phyloP scores from a whole-genome alignment of 2,888 invertebrate species.

The Dynastes hyllus region DNA sequence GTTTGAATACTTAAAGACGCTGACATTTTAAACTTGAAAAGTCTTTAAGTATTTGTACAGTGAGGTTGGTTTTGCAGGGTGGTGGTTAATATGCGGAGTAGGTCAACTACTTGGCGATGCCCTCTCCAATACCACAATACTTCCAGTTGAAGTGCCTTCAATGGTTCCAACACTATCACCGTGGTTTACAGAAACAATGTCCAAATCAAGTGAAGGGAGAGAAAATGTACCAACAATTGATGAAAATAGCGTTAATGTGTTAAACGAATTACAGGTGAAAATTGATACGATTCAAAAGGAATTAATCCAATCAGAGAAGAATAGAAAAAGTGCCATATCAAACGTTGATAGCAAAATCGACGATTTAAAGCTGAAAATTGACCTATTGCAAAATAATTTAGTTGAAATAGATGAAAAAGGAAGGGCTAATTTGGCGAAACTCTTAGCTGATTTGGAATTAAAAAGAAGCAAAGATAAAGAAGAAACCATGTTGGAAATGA shows the following conservation, averaged over 20 bases:
- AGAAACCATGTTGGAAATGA: constrained; percentile 53
- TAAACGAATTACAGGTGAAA: constrained; percentile 62
- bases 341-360: constrained; percentile 7
- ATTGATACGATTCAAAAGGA: constrained; percentile 75
- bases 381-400: constrained; percentile 15
- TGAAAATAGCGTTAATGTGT: constrained; percentile 54
- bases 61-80: constrained; percentile 66
- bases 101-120: constrained; percentile 55
- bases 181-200: constrained; percentile 60
- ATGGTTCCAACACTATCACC: constrained; percentile 58
- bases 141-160: constrained; percentile 16
- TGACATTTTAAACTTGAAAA: constrained; percentile 48
- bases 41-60: constrained; percentile 60
- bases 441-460: constrained; percentile 22
- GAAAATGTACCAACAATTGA: background rate
- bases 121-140: constrained; percentile 22
- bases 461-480: constrained; percentile 44
- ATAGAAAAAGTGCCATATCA: constrained; percentile 5
- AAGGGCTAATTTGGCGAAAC: constrained; percentile 11
- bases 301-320: constrained; percentile 70
- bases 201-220: background rate
- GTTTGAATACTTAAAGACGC: constrained; percentile 56
- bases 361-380: constrained; percentile 15
- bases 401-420: background rate
- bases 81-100: constrained; percentile 65